Conservation (phyloP, 1,140 invertebrate species). For the Drosophila nannoptera region DNA sequence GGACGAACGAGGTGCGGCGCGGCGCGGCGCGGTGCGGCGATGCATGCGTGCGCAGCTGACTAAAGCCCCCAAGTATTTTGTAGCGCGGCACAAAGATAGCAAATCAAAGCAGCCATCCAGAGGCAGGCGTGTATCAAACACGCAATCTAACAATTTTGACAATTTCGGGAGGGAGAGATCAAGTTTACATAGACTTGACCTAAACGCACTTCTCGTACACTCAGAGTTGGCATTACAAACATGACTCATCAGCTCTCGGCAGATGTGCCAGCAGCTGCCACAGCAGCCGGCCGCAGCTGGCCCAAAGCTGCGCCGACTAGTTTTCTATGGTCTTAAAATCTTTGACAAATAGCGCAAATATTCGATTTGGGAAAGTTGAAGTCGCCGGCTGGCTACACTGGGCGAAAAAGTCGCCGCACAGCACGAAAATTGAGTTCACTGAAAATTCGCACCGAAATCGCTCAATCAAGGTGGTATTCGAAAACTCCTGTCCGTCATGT, state of each 20-base stretch:
- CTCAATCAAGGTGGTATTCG: too few relatives aligned
- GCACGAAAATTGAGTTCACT: too few relatives aligned
- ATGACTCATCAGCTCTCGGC: conserved; percentile 58
- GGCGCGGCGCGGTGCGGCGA: conserved; percentile 8
- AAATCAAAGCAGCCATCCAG: conserved; percentile 25
- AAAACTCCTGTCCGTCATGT: too few relatives aligned
- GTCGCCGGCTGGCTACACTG: conserved; percentile 10
- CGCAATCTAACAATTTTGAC: conserved; percentile 74
- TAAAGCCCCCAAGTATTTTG: conserved; percentile 64
- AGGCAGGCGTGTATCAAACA: conserved; percentile 42
- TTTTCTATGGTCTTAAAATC: conserved; percentile 17
- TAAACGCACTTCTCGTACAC: conserved; percentile 38
- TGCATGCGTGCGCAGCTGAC: conserved; percentile 64
- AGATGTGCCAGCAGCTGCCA: conserved; percentile 10
- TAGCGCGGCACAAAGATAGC: conserved; percentile 60
- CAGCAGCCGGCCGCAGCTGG: conserved; percentile 34
- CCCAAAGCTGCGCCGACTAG: conserved; percentile 21
- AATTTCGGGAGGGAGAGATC: conserved; percentile 44
- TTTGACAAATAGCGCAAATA: conserved; percentile 24
- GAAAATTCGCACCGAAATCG: too few relatives aligned
- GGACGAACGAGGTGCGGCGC: too few relatives aligned
- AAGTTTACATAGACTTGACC: conserved; percentile 32
- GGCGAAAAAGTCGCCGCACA: background rate
- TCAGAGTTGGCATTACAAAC: conserved; percentile 53
- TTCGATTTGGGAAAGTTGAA: conserved; percentile 33